A percentile compares a stretch with the other conserved stretches of the same genome.
phyloP scores from a whole-genome alignment of 2,888 invertebrate genomes.

The Lamproptera curius region DNA sequence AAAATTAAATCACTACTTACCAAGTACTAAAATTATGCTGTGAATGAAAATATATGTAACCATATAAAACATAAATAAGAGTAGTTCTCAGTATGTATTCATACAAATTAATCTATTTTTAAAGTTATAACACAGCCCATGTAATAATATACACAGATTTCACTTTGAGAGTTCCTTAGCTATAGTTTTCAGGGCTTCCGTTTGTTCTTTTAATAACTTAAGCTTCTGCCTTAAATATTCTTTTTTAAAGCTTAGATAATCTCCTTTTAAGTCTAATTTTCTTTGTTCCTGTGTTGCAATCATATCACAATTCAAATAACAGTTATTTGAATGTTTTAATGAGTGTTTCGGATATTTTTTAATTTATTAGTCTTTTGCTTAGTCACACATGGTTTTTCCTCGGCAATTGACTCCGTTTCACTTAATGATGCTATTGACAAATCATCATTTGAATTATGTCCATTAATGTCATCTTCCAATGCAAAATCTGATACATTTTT shows the following conservation, averaged over 20 bases:
- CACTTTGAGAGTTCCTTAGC: slow-evolving; percentile 47
- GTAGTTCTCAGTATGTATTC: too few relatives aligned
- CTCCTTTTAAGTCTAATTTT: slow-evolving; percentile 60
- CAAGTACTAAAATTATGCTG: too few relatives aligned
- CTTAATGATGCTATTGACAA: slow-evolving; percentile 40
- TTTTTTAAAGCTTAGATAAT: slow-evolving; percentile 64
- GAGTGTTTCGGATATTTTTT: slow-evolving; percentile 32
- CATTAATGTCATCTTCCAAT: slow-evolving; percentile 36
- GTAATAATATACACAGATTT: slow-evolving; percentile 2
- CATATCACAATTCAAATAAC: slow-evolving; percentile 58
- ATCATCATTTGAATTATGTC: slow-evolving; percentile 39
- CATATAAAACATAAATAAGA: too few relatives aligned
- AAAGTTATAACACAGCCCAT: too few relatives aligned
- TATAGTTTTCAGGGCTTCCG: slow-evolving; percentile 63
- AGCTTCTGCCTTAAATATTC: slow-evolving; percentile 64
- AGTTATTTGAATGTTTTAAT: slow-evolving; percentile 42
- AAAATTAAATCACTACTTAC: too few relatives aligned
- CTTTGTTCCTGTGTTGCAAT: slow-evolving; percentile 54
- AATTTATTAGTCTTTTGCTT: slow-evolving; percentile 32
- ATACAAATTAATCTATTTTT: too few relatives aligned
- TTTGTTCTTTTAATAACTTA: slow-evolving; percentile 57
- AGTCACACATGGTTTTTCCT: slow-evolving; percentile 46
- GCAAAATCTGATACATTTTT: slow-evolving; percentile 50
- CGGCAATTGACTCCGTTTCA: slow-evolving; percentile 49
- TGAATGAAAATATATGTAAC: too few relatives aligned